Base-by-base conservation (phyloP, 1,140 invertebrate genomes). In the Drosophila kepulauana region DNA sequence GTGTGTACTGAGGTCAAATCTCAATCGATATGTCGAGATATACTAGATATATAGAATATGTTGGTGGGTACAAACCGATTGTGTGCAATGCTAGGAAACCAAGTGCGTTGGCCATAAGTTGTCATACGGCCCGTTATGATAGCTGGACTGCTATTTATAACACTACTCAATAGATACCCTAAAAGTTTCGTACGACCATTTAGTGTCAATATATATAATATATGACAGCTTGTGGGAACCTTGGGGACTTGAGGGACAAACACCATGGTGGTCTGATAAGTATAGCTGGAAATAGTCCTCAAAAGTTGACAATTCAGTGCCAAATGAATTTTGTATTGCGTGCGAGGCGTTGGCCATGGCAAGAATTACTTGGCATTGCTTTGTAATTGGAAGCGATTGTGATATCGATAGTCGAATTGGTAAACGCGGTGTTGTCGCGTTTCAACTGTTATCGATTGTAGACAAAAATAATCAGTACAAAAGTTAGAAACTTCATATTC, bases 151-250 rank as follows among this genome's bases (percentile, higher is more conserved):
- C 30, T 70, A 70, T 70, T 63, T 64, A 63, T 70, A 69, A 54
- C 57, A 28, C 57, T 33, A 48, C 20, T 5, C 41, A 56, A 30
- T 51, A 58, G 71, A 74, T 74, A 61, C 56, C 49, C 65, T 62
- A 61, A 68, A 74, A 74, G 68, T 74, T 69, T 68, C 48, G 11
- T 48, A 74, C 41, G 33, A 58, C n/a, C 49, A 45, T 56, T 56
- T 38, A 57, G 59, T 63, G 67, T 70, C 61, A 71, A 63, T 63
- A 38, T 61, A 38, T 74, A 64, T 61, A 38, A 38, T 74, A 64
- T 61, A 38, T 74, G 71, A 56, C 64, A 74, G 57, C 16, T 25
- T 16, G 13, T 6, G 16, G 54, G 48, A 61, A 69, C 71, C 71
- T 74, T 69, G 71, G 33, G 48, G 20, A 62, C n/a, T 38, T 38